Evolutionary conservation across 2,888 invertebrate genomes (phyloP).

Genomic region (Hyalella azteca): DNA sequence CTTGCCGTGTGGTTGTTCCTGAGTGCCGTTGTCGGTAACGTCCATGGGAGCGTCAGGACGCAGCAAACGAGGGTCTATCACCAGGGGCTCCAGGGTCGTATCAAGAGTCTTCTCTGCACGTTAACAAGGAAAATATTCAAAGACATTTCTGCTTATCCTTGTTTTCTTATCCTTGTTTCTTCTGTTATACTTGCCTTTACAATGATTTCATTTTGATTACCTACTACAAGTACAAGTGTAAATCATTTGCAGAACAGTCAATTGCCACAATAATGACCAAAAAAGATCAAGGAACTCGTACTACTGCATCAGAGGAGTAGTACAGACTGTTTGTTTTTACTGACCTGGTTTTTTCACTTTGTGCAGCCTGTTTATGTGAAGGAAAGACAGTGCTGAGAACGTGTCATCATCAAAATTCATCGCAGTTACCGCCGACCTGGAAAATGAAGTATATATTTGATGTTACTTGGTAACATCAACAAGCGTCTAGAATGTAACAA

Average conservation of each 20-base stretch:
- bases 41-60: background rate
- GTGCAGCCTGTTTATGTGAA: conserved; percentile 18
- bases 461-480: too few relatives aligned
- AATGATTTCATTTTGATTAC: too few relatives aligned
- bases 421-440: background rate
- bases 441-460: too few relatives aligned
- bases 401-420: conserved; percentile 1
- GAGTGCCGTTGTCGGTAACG: background rate
- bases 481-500: too few relatives aligned
- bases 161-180: too few relatives aligned
- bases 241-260: too few relatives aligned
- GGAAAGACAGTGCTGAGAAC: conserved; percentile 7
- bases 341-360: background rate
- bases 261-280: too few relatives aligned
- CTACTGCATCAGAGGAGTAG: background rate
- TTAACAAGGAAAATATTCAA: too few relatives aligned
- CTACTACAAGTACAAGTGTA: too few relatives aligned
- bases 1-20: background rate
- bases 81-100: background rate
- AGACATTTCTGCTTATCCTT: too few relatives aligned
- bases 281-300: too few relatives aligned
- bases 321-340: background rate
- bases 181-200: too few relatives aligned
- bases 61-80: conserved; percentile 6
- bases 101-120: background rate